Percentiles rank a stretch among this genome's conserved stretches.
Evolutionary conservation across 2,113 vertebrate species (phyloP).

Genomic region (Urocynchramus pylzowi): DNA sequence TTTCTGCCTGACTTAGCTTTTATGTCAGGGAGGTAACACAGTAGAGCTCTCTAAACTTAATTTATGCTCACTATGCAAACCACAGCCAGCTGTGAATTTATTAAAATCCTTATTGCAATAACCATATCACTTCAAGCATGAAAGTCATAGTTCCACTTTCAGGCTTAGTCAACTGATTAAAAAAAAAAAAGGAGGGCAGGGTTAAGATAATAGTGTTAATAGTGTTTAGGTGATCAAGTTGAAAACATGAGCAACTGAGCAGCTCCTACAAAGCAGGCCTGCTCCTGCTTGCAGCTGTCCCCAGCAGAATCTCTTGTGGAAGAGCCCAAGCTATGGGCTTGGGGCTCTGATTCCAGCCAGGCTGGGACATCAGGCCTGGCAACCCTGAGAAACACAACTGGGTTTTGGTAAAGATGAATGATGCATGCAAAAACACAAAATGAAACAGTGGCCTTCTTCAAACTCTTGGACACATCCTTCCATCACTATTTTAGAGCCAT

Average conservation of each 20-base stretch:
- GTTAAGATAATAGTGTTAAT: not conserved
- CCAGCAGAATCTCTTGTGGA: not conserved
- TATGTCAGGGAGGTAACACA: not conserved
- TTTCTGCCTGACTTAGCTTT: not conserved
- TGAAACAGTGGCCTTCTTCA: no score
- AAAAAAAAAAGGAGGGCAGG: not conserved
- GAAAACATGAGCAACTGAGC: not conserved
- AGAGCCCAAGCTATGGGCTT: not conserved
- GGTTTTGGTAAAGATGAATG: not conserved
- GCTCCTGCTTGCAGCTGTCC: not conserved
- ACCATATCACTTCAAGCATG: not conserved
- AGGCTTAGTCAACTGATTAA: not conserved
- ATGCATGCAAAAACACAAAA: not conserved
- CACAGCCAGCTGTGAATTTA: not conserved
- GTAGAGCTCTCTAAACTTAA: not conserved
- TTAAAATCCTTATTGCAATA: not conserved
- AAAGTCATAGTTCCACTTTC: not conserved
- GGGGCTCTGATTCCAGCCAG: not conserved
- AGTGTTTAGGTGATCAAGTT: not conserved
- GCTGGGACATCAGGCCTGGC: not conserved
- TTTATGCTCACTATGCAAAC: not conserved
- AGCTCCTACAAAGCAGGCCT: not conserved
- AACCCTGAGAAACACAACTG: fast-evolving
- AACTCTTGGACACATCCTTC: not conserved
- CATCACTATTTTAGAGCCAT: not conserved